Evolutionary conservation across 2,888 invertebrate genomes (phyloP).

Genomic region (Spatulosminthurus flaviceps): DNA sequence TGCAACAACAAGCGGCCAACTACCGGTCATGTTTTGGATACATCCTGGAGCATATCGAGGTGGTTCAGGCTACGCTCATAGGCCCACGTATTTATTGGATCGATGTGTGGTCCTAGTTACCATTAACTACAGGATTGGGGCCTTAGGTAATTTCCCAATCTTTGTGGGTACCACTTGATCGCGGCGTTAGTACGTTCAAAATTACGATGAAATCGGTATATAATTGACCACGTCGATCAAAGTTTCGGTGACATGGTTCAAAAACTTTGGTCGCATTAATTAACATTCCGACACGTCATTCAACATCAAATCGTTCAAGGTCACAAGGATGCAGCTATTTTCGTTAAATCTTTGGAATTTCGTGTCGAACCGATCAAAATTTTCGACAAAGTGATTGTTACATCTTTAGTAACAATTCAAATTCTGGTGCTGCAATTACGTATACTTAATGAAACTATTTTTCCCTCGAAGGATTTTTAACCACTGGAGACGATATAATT

Average conservation of each 20-base stretch:
- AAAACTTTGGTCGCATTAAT: too few relatives aligned
- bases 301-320: too few relatives aligned
- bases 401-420: too few relatives aligned
- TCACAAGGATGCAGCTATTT: too few relatives aligned
- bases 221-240: too few relatives aligned
- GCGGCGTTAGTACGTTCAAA: too few relatives aligned
- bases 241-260: too few relatives aligned
- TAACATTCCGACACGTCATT: too few relatives aligned
- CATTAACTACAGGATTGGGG: neutral
- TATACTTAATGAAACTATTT: neutral
- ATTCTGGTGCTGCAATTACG: neutral
- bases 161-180: neutral
- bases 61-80: neutral
- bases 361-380: too few relatives aligned
- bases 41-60: neutral
- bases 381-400: too few relatives aligned
- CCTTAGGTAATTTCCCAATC: neutral
- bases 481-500: neutral
- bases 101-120: constrained; percentile 1
- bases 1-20: neutral
- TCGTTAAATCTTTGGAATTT: too few relatives aligned
- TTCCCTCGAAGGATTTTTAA: neutral
- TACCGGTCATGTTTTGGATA: neutral
- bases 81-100: neutral
- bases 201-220: too few relatives aligned